Conservation (phyloP, 1,140 invertebrate species). For the Drosophila watanabei region DNA sequence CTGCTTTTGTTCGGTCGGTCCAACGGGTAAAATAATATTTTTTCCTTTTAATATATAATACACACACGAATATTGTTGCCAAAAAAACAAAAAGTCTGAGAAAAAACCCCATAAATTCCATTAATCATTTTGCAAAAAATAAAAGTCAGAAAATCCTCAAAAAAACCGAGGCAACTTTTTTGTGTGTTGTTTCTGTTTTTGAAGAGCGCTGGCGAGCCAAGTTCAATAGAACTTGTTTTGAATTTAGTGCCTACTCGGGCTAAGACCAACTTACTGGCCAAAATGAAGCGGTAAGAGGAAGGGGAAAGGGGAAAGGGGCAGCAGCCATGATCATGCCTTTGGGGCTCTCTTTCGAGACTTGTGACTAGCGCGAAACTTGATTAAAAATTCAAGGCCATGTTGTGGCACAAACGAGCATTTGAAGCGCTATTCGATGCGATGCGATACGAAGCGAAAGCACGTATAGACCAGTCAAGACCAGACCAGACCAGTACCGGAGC, state of each 20-base stretch:
- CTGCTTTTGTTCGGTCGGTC: conserved; percentile 10
- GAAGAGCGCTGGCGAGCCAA: conserved; percentile 52
- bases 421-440: conserved; percentile 36
- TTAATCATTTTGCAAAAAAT: conserved; percentile 71
- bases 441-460: conserved; percentile 32
- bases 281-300: conserved; percentile 44
- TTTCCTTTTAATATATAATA: conserved; percentile 47
- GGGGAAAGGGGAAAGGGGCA: neutral
- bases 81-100: conserved; percentile 12
- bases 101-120: conserved; percentile 53
- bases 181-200: conserved; percentile 29
- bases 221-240: conserved; percentile 81
- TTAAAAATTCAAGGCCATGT: conserved; percentile 83
- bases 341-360: conserved; percentile 50
- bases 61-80: conserved; percentile 39
- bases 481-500: conserved; percentile 4
- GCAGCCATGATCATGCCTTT: conserved; percentile 54
- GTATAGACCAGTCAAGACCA: conserved; percentile 32
- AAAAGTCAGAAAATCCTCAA: conserved; percentile 37
- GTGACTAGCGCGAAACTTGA: conserved; percentile 73
- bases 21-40: conserved; percentile 55
- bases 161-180: conserved; percentile 37
- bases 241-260: conserved; percentile 56
- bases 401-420: conserved; percentile 71
- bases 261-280: conserved; percentile 42